Base-by-base conservation (phyloP, 2,888 invertebrate genomes). In the Chloromyia formosa region DNA sequence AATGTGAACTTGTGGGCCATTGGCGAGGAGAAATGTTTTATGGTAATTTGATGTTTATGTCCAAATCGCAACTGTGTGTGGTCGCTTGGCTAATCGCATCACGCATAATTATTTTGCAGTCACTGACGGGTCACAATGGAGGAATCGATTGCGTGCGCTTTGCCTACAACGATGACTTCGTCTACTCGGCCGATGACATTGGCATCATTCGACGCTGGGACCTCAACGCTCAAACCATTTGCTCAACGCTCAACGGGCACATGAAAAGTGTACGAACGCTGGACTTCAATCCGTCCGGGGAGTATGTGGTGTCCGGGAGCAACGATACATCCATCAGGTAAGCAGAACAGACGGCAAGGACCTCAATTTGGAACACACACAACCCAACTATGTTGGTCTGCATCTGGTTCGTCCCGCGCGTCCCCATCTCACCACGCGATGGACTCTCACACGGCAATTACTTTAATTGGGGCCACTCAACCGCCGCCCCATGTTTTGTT, bases 1-100 rank as follows among this genome's bases (percentile, higher is more conserved):
- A 97, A 97, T 87, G 97, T 98, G 72, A 98, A 98, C 86, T 87
- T 98, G 79, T 98, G 97, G 97, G 96, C 97, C 14, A 94, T 97
- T 78, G 97, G 97, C 53, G 94, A 97, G 83, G 93, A 94, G 81
- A 95, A 94, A 85, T 97, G 96, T 87, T 94, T 98, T 82, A 94
- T 98, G 96, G 95, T 95, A 85, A 84, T 61, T 68, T 56, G 22
- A 16, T 14, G 35, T 64, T 56, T 1, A 7, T 35, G 27, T 35
- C 27, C 27, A 35, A 35, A 35, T 12, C 40, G 23, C 72, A n/a
- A 60, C 18, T 49, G 49, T 20, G 45, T 62, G 5, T 73, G 35
- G 56, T 64, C 35, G 56, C 14, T 9, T 64, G 40, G 35, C 22
- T 64, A 16, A 53, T 20, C 62, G 61, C 62, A 35, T 49, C 7